Percentiles rank a stretch among this genome's conserved stretches.
phyloP scores from a whole-genome alignment of 2,113 vertebrate species.

The Ophthalmolycus amberensis region DNA sequence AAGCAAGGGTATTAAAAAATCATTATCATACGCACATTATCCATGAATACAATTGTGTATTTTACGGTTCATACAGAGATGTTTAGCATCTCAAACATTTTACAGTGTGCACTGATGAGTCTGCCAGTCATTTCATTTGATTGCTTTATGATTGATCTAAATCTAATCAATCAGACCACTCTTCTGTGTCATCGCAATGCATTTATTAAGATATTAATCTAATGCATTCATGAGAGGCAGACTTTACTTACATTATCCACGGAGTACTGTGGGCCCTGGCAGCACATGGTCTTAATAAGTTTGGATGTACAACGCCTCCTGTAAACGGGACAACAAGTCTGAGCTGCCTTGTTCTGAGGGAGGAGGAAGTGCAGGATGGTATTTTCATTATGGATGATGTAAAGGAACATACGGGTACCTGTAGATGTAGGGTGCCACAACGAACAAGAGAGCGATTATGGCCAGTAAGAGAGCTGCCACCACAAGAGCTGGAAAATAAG shows the following conservation, averaged over 20 bases:
- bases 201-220: conserved; percentile 17
- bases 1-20: neutral
- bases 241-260: conserved; percentile 78
- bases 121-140: conserved; percentile 22
- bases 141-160: conserved; percentile 50
- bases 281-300: conserved; percentile 65
- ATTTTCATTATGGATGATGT: conserved; percentile 20
- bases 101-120: neutral
- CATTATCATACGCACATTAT: neutral
- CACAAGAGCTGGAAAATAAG: conserved; percentile 76
- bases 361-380: conserved; percentile 28
- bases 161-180: conserved; percentile 35
- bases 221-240: conserved; percentile 34
- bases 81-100: neutral
- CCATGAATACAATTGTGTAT: neutral
- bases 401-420: conserved; percentile 69
- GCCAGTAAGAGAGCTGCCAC: conserved; percentile 73
- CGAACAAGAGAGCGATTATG: conserved; percentile 53
- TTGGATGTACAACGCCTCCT: conserved; percentile 73
- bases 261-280: conserved; percentile 51
- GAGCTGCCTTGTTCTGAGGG: conserved; percentile 24
- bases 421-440: conserved; percentile 65
- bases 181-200: conserved; percentile 3
- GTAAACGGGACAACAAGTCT: conserved; percentile 40
- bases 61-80: neutral